Evolutionary conservation across 2,888 invertebrate species (phyloP).

Genomic region (Marasmarcha lunaedactyla): DNA sequence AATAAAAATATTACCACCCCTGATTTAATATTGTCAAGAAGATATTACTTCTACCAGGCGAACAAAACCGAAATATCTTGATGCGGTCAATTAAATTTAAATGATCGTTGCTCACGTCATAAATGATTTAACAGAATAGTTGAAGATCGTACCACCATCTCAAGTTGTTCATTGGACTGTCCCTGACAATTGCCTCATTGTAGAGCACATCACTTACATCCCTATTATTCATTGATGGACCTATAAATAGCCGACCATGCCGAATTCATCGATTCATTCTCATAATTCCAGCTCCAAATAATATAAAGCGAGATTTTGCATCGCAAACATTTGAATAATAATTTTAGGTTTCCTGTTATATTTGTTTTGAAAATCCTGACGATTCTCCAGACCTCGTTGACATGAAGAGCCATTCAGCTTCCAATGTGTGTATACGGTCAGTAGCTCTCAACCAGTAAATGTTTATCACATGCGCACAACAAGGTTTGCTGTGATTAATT

Average conservation of each 20-base stretch:
- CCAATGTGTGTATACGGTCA: neutral
- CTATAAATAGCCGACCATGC: conserved; percentile 38
- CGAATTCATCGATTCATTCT: conserved; percentile 40
- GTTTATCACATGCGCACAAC: conserved; percentile 30
- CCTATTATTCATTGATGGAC: conserved; percentile 32
- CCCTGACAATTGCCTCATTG: conserved; percentile 43
- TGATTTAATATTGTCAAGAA: no score
- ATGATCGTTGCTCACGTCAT: no score
- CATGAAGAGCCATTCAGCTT: neutral
- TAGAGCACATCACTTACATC: conserved; percentile 27
- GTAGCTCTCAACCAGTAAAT: conserved; percentile 5
- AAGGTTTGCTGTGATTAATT: conserved; percentile 51
- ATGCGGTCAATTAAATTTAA: no score
- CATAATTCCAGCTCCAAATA: conserved; percentile 12
- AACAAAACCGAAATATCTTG: no score
- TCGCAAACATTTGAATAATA: neutral
- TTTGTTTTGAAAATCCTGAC: neutral
- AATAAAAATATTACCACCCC: no score
- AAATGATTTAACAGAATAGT: no score
- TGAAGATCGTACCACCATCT: no score
- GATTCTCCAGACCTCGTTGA: neutral
- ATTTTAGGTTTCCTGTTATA: no score
- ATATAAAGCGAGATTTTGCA: neutral
- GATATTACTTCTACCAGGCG: no score
- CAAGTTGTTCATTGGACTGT: neutral